Evolutionary conservation across 1,140 invertebrate species (phyloP).

Genomic region (Ephestia elutella): DNA sequence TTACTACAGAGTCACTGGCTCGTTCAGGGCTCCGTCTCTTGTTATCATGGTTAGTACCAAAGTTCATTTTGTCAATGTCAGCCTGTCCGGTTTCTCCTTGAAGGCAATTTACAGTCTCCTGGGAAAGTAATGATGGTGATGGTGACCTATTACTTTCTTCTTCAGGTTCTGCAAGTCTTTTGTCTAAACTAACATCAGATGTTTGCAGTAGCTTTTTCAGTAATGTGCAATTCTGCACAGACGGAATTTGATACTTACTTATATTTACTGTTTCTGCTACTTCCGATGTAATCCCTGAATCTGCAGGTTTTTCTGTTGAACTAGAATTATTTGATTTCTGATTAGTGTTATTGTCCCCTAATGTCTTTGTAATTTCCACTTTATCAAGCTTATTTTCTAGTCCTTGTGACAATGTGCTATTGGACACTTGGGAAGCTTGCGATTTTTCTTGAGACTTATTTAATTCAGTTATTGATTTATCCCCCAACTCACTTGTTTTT

Average conservation of each 20-base stretch:
- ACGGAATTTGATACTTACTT: slow-evolving; percentile 27
- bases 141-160: slow-evolving; percentile 12
- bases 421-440: not conserved
- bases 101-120: slow-evolving; percentile 7
- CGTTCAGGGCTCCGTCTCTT: slow-evolving; percentile 15
- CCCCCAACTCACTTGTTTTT: not conserved
- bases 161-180: slow-evolving; percentile 27
- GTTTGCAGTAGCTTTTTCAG: slow-evolving; percentile 61
- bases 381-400: not conserved
- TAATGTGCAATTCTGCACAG: slow-evolving; percentile 55
- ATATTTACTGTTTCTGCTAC: not conserved
- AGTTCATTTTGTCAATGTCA: slow-evolving; percentile 15
- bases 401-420: not conserved
- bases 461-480: not conserved
- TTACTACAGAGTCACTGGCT: slow-evolving; percentile 19
- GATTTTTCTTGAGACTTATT: not conserved
- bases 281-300: not conserved
- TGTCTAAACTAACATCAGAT: slow-evolving; percentile 38
- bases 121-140: slow-evolving; percentile 12
- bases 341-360: not conserved
- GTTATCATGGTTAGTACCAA: slow-evolving; percentile 13
- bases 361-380: not conserved
- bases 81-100: slow-evolving; percentile 11
- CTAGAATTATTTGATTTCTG: not conserved
- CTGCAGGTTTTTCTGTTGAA: not conserved